phyloP scores from a whole-genome alignment of 2,797 vertebrate species.

The Megaceryle alcyon region DNA sequence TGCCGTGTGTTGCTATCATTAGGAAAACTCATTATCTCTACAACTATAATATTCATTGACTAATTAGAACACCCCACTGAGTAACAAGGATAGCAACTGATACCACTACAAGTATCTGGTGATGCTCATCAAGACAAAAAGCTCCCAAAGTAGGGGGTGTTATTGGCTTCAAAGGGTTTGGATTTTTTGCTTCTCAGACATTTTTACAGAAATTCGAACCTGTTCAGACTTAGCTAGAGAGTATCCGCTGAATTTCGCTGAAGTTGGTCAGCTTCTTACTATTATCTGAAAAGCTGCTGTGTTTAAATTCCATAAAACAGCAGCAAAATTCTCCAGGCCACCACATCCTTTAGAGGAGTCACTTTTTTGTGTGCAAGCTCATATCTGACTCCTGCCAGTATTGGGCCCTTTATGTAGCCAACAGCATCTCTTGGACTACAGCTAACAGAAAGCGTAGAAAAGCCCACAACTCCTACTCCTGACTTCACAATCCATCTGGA shows the following conservation, averaged over 20 bases:
- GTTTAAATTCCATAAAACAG: neutral
- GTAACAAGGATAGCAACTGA: neutral
- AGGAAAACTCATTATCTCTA: neutral
- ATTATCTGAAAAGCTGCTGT: neutral
- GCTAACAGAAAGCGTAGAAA: neutral
- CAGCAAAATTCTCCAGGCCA: neutral
- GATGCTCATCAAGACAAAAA: neutral
- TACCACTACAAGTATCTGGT: neutral
- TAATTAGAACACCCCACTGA: neutral
- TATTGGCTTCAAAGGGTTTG: neutral
- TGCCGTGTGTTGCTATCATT: neutral
- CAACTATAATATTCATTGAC: neutral
- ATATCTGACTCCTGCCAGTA: neutral
- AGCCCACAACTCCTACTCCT: neutral
- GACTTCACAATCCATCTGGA: neutral
- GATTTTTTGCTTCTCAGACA: neutral
- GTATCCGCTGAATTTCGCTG: neutral
- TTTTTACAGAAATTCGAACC: neutral
- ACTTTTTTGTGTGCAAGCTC: rapidly evolving
- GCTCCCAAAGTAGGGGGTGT: neutral
- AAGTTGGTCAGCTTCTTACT: neutral
- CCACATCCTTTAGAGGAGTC: neutral
- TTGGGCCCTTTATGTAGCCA: rapidly evolving
- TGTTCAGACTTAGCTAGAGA: neutral
- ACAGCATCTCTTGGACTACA: neutral